Evolutionary conservation across 1,140 invertebrate genomes (phyloP), one percentile per base, ranked within the genome.

Genomic region (Drosophila pallidifrons): DNA sequence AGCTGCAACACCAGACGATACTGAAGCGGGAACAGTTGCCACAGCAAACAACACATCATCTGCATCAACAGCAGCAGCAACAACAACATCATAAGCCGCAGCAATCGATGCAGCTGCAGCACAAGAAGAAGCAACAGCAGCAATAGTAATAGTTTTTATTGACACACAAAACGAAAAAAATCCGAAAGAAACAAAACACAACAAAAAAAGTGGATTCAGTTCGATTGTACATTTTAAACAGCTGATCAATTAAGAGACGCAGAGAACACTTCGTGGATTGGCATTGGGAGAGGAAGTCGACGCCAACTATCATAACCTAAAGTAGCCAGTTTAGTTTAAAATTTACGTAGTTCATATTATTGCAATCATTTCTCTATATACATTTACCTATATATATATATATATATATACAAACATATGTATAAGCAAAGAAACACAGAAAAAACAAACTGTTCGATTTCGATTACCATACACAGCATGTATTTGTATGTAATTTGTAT

Each of bases 241-340:
- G 61, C 52, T 65, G 45, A 55, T 41, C 52, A 16, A 55, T 38
- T 38, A n/a, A 16, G 52, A 55, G n/a, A 55, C 5, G 32, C 32
- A 32, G 32, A 32, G 32, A 30, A 55, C 7, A n/a, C 3, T 47
- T 20, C 16, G 32, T 38, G 32, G 52, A 55, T 25, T 1, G 28
- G 32, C 32, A 10, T 55, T 28, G 25, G 5, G 20, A 52, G 49
- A 55, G 5, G 32, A 35, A 30, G 32, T 11, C 45, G 57, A 61
- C 51, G 28, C 49, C 45, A 72, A 43, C 47, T 70, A 77, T 68
- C 65, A 69, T 83, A 89, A 83, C 63, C 72, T 88, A 87, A 79
- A 80, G 81, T 88, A 88, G 85, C 77, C 77, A 83, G 85, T 72
- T 83, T 88, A 88, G 83, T 75, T 80, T 83, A 88, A 83, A 89